phyloP scores from a whole-genome alignment of 1,140 invertebrate genomes.

The Bombus impatiens region DNA sequence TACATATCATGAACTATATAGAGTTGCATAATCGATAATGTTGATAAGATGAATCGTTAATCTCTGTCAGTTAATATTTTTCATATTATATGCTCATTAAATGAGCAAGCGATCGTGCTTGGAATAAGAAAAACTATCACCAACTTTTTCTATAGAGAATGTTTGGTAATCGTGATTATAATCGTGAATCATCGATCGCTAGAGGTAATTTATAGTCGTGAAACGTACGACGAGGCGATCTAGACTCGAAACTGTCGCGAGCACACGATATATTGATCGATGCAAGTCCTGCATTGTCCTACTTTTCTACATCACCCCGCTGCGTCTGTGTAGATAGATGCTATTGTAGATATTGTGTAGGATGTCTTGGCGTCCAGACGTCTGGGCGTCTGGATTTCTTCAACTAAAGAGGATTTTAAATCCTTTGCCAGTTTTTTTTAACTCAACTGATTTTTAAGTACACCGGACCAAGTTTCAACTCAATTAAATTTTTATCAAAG shows the following conservation, averaged over 20 bases:
- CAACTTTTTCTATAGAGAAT: too few relatives aligned
- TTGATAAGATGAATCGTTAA: neutral
- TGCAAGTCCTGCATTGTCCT: conserved; percentile 55
- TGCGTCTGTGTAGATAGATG: neutral
- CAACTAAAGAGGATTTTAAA: neutral
- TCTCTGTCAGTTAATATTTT: neutral
- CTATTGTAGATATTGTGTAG: neutral
- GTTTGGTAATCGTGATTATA: too few relatives aligned
- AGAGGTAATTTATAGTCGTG: conserved; percentile 21
- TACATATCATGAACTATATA: neutral
- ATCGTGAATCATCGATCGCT: too few relatives aligned
- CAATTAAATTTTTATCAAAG: neutral
- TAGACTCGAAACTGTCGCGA: conserved; percentile 6
- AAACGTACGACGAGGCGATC: neutral
- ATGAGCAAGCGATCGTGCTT: neutral
- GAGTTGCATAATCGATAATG: neutral
- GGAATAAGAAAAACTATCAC: neutral
- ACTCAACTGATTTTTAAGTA: neutral
- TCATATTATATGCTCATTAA: neutral
- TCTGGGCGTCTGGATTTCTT: neutral
- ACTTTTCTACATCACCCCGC: conserved; percentile 30
- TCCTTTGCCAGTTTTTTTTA: too few relatives aligned
- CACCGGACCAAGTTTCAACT: neutral
- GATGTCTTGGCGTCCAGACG: neutral
- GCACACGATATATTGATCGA: conserved; percentile 51